Conservation (phyloP, 2,113 vertebrate genomes). For the Oncorhynchus nerka region DNA sequence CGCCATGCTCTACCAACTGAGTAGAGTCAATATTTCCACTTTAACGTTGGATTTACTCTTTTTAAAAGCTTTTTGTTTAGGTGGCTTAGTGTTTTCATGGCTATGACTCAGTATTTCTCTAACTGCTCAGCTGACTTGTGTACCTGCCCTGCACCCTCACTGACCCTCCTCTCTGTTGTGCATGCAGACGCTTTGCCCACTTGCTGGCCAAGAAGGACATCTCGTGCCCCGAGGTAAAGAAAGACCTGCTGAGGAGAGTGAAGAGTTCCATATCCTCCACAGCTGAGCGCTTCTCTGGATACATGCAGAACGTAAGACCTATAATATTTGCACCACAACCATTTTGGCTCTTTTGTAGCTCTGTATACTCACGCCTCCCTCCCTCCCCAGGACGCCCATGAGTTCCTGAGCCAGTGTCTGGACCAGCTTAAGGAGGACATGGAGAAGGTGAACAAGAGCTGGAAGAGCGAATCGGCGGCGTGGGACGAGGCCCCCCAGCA, state of each 20-base stretch:
- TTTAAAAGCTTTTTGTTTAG: too few species aligned
- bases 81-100: too few species aligned
- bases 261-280: conserved; percentile 98
- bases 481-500: conserved; percentile 76
- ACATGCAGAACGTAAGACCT: conserved; percentile 93
- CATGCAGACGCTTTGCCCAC: conserved; percentile 88
- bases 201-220: conserved; percentile 94
- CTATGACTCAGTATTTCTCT: too few species aligned
- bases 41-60: too few species aligned
- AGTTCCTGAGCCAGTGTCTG: conserved; percentile 97
- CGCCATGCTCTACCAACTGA: too few species aligned
- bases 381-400: conserved; percentile 87
- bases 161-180: background rate
- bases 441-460: conserved; percentile 94
- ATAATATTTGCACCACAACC: background rate
- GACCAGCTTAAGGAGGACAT: conserved; percentile 98
- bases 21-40: too few species aligned
- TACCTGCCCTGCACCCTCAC: too few species aligned
- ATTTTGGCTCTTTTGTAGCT: background rate
- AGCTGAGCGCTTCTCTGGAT: conserved; percentile 96
- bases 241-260: conserved; percentile 92
- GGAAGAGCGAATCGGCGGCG: conserved; percentile 77
- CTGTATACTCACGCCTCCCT: background rate
- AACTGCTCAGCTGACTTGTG: too few species aligned
- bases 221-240: conserved; percentile 92